Base-by-base conservation (phyloP, 2,797 vertebrate species). In the Eurystomus glaucurus region DNA sequence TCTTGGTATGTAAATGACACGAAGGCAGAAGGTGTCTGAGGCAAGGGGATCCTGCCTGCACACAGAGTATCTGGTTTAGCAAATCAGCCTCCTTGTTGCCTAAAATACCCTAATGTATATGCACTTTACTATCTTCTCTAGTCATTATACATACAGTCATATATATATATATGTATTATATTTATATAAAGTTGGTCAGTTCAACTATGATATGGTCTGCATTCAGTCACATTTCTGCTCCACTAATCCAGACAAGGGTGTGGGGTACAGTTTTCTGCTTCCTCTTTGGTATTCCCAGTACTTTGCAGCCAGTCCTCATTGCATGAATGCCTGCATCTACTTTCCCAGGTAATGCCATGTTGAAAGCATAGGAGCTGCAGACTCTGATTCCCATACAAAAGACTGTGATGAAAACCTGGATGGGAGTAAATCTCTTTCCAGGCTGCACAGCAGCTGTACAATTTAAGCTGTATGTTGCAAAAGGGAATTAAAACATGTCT, bases 21-120 rank as follows among this genome's bases (percentile, higher is more conserved):
- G 86, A 91, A 92, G 78, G 69, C 92, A 96, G 76, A 70, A 97
- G 93, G 37, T 75, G 37, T 91, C 81, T 58, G 54, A 93, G 51
- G 69, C 77, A 76, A 96, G 61, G 52, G 66, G 50, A 43, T 85
- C 52, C 55, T 88, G 83, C 41, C 17, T 88, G 80, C 69, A 45
- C 74, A n/a, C 6, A 23, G 78, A 62, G 57, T 64, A 92, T 87
- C 65, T 94, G 46, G 37, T 92, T 77, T 85, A 89, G 39, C 43
- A 93, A 82, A 85, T 81, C 86, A 94, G 21, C 31, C 83, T 86
- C 65, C 82, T 46, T 69, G 71, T 55, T 90, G 62, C 58, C 84
- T 83, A 68, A 87, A 95, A 91, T 74, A 92, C 43, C 31, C 25
- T 72, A 14, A 60, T 15, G 12, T 86, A 4, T 45, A 21, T 65